Percentiles rank a stretch among this genome's conserved stretches.
phyloP scores from a whole-genome alignment of 2,113 vertebrate genomes.

The Gopherus flavomarginatus region DNA sequence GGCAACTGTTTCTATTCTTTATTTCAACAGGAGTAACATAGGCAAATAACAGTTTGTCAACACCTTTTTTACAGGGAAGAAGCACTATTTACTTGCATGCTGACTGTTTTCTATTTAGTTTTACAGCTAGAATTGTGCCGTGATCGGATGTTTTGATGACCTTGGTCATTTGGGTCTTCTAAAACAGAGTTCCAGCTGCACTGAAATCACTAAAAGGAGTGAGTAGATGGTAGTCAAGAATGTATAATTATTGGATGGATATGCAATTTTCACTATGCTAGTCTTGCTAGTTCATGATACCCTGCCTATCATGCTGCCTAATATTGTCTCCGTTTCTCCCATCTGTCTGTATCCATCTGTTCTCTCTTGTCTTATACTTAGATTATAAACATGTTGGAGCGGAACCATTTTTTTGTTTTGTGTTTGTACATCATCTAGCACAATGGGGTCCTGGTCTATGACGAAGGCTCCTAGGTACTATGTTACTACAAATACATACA shows the following conservation, averaged over 20 bases:
- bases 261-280: neutral
- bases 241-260: neutral
- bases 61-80: neutral
- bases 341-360: neutral
- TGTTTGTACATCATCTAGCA: neutral
- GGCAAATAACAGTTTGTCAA: neutral
- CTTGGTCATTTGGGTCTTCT: neutral
- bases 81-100: neutral
- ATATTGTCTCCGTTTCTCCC: neutral
- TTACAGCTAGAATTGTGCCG: neutral
- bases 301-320: neutral
- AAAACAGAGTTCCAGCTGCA: neutral
- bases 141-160: neutral
- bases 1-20: neutral
- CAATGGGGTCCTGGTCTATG: neutral
- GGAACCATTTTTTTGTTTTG: neutral
- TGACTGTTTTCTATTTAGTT: constrained; percentile 5
- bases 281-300: neutral
- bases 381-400: neutral
- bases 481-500: neutral
- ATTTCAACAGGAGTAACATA: neutral
- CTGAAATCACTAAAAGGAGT: neutral
- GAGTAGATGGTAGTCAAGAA: neutral
- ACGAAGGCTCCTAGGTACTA: neutral
- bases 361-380: neutral